Evolutionary conservation across 1,140 invertebrate genomes (phyloP), one percentile per base, ranked within the genome.

Genomic region (Drosophila sp.): DNA sequence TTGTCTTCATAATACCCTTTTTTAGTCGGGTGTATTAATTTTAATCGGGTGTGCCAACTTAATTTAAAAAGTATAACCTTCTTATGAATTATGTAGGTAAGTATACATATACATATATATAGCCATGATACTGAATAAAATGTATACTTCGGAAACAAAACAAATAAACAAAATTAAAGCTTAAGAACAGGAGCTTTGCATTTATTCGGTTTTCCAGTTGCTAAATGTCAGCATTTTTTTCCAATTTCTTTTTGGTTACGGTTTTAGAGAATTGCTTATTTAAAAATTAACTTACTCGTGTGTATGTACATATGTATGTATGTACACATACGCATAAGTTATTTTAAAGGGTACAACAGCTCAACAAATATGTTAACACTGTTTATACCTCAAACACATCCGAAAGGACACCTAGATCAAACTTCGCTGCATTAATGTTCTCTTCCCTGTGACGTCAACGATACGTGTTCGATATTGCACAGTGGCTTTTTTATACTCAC

Each of bases 381-480:
- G 23, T 25, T 50, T 10, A 50, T 0, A 50, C 44, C 25, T 50
- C 25, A 17, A 10, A 27, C 10, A n/a, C 23, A 50, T n/a, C 23
- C 5, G 7, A 8, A 27, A 27, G 44, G 23, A 27, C 44, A 50
- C 44, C 44, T 27, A 50, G 44, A 50, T 50, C 23, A 27, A 10
- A 27, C 44, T 25, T 50, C 7, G 10, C 44, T 50, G 44, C 44
- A 47, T 47, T 47, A 47, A 47, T 47, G 23, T 8, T 47, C 44
- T 47, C 44, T 47, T 25, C 44, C 44, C 23, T 25, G 23, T 50
- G 44, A 50, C 44, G 44, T 50, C 44, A 50, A 25, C 23, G 23
- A 27, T 27, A 50, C 10, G 10, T 27, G 23, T 27, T 25, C 25
- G 5, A 4, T 41, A 3, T 23, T 5, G 10, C 23, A 10, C 17